These are phyloP conservation scores for Daboia siamensis DNA, from an alignment of 2,113 vertebrate species.

Conservation along the genomic window DNA sequence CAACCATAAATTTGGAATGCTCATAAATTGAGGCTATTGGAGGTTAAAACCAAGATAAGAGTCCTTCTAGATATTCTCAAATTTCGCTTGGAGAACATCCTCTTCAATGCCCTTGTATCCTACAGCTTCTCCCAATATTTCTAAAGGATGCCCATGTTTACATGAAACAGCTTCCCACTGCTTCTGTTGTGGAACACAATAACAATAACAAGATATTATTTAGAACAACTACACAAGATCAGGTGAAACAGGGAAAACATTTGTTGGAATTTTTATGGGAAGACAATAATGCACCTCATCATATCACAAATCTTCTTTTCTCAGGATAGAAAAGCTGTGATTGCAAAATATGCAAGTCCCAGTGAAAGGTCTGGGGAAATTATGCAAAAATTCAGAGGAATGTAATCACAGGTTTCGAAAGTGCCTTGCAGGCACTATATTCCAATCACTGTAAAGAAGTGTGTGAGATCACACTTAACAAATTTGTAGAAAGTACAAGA, in stretches of 20 bases:
- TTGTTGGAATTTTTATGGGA: background rate
- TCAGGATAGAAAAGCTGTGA: background rate
- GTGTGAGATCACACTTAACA: background rate
- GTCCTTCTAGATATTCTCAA: background rate
- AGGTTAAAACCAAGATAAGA: background rate
- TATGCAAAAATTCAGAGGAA: background rate
- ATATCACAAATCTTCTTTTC: background rate
- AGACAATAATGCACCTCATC: background rate
- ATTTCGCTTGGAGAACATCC: background rate
- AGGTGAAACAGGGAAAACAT: background rate
- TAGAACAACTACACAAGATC: background rate
- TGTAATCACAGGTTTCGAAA: background rate
- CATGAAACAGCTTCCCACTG: background rate
- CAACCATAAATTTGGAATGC: background rate
- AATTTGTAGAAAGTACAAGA: background rate
- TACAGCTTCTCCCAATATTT: background rate
- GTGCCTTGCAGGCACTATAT: background rate
- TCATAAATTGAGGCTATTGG: constrained; percentile 7
- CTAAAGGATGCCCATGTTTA: background rate
- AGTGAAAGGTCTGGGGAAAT: background rate
- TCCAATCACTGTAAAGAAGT: background rate
- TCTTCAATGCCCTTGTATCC: background rate
- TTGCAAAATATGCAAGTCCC: background rate
- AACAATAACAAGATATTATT: background rate
- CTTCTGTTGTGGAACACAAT: background rate